A percentile compares a stretch with the other conserved stretches of the same genome.
Conservation (phyloP, 2,797 vertebrate species). For the Rallus crepitans region DNA sequence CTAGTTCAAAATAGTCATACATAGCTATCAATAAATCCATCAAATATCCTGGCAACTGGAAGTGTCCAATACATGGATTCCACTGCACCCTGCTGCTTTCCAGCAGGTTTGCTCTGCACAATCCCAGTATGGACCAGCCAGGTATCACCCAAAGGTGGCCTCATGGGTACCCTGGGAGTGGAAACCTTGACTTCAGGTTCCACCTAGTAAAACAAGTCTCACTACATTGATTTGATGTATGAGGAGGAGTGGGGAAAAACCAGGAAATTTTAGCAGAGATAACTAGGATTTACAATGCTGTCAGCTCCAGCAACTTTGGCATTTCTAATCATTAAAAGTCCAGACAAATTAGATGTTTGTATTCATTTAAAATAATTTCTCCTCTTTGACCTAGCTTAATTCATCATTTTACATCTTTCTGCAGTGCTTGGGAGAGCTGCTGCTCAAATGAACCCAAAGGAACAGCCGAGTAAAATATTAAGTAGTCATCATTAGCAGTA, state of each 20-base stretch:
- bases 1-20: background rate
- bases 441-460: slow-evolving; percentile 22
- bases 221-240: slow-evolving; percentile 44
- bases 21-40: background rate
- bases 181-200: slow-evolving; percentile 68
- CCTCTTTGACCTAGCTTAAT: slow-evolving; percentile 58
- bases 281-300: slow-evolving; percentile 51
- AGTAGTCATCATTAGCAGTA: slow-evolving; percentile 14
- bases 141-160: slow-evolving; percentile 53
- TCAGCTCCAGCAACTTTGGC: slow-evolving; percentile 21
- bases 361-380: slow-evolving; percentile 57
- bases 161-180: slow-evolving; percentile 41
- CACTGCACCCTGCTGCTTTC: background rate
- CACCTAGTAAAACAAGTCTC: slow-evolving; percentile 21
- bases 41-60: background rate
- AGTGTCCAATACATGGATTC: background rate
- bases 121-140: slow-evolving; percentile 67
- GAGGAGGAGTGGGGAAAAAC: slow-evolving; percentile 37
- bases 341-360: slow-evolving; percentile 59
- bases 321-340: slow-evolving; percentile 62
- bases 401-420: slow-evolving; percentile 47
- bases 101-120: slow-evolving; percentile 51
- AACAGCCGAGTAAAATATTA: slow-evolving; percentile 35
- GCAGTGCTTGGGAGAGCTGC: background rate
- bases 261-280: slow-evolving; percentile 25